Evolutionary conservation across 2,797 vertebrate species (phyloP).

Genomic region (Xenentodon cancila): DNA sequence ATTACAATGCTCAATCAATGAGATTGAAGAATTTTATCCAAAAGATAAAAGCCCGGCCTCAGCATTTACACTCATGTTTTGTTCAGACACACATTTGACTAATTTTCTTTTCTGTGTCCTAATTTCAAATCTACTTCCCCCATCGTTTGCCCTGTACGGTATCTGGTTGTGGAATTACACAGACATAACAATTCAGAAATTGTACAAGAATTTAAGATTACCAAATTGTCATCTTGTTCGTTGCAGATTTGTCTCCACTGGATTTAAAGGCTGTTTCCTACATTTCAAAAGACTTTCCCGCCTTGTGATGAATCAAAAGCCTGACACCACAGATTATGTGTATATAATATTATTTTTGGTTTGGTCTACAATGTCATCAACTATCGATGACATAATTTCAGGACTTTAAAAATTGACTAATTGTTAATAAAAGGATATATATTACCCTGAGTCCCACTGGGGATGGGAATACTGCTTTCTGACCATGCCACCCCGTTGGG

Average conservation of each 20-base stretch:
- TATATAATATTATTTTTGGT: not conserved
- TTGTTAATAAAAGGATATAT: too few relatives aligned
- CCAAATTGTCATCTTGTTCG: not conserved
- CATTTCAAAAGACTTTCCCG: not conserved
- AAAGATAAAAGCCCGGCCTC: constrained; percentile 45
- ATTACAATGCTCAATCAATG: constrained; percentile 73
- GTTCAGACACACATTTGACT: not conserved
- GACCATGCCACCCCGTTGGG: too few relatives aligned
- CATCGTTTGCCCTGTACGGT: not conserved
- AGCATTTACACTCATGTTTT: constrained; percentile 21
- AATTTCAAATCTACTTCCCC: too few relatives aligned
- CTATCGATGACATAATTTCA: too few relatives aligned
- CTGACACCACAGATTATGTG: constrained; percentile 6
- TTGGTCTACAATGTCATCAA: not conserved
- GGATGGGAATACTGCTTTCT: too few relatives aligned
- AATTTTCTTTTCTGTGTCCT: constrained; percentile 1
- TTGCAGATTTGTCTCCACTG: constrained; percentile 21
- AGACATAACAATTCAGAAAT: not conserved
- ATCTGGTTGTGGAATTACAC: not conserved
- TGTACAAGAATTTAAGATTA: not conserved
- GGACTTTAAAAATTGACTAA: too few relatives aligned
- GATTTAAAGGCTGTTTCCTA: constrained; percentile 16
- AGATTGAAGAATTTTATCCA: constrained; percentile 52
- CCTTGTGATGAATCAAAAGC: constrained; percentile 9
- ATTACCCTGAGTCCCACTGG: too few relatives aligned